Evolutionary conservation across 1,140 invertebrate species (phyloP).

Genomic region (Thalassaphorura encarpata): DNA sequence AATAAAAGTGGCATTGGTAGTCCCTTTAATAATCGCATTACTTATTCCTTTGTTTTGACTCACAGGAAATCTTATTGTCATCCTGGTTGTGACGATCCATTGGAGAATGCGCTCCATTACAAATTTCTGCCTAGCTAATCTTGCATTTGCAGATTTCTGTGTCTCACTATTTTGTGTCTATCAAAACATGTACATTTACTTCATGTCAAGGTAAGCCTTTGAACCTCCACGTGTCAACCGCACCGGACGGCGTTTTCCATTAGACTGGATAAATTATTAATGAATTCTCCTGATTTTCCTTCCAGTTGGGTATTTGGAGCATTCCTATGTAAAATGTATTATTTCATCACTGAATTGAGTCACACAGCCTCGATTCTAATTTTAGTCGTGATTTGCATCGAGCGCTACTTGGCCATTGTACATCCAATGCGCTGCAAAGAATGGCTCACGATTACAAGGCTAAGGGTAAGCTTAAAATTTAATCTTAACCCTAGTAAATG

Average conservation of each 20-base stretch:
- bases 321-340: constrained; percentile 70
- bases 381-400: constrained; percentile 65
- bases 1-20: too few species aligned
- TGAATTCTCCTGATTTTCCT: constrained; percentile 33
- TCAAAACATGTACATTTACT: constrained; percentile 65
- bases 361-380: constrained; percentile 68
- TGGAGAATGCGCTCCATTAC: constrained; percentile 47
- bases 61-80: constrained; percentile 70
- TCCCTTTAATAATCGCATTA: too few species aligned
- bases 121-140: constrained; percentile 47
- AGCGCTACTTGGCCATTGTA: constrained; percentile 67
- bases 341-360: constrained; percentile 64
- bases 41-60: constrained; percentile 33
- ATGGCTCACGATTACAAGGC: constrained; percentile 54
- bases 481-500: too few species aligned
- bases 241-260: not conserved
- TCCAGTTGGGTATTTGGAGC: constrained; percentile 64
- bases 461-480: constrained; percentile 44
- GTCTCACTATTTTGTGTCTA: constrained; percentile 77
- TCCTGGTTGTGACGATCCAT: constrained; percentile 65
- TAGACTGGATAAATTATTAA: too few species aligned
- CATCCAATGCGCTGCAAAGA: constrained; percentile 67
- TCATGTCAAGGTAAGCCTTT: constrained; percentile 43
- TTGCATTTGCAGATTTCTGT: constrained; percentile 70
- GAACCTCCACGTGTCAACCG: too few species aligned